These are phyloP conservation scores for Eristalis tenax DNA, from an alignment of 2,888 invertebrate species.

Conservation along the genomic window DNA sequence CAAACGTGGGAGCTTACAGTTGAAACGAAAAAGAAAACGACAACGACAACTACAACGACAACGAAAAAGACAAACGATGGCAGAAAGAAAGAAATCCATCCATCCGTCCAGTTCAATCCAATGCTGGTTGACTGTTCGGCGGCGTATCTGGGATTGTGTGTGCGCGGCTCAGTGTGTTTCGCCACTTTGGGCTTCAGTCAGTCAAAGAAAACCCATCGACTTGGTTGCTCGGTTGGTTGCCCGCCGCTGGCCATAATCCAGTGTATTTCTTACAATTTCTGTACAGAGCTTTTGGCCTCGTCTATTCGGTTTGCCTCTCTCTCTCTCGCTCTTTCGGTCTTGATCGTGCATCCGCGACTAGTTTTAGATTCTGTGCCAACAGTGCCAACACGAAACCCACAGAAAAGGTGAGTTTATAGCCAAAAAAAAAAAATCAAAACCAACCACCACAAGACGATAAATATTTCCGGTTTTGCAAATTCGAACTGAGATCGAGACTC, in stretches of 20 bases:
- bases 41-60: background rate
- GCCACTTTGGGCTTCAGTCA: slow-evolving; percentile 45
- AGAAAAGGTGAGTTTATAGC: slow-evolving; percentile 61
- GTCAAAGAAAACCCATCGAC: slow-evolving; percentile 65
- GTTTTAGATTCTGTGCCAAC: slow-evolving; percentile 12
- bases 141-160: background rate
- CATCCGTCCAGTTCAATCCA: slow-evolving; percentile 1
- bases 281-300: slow-evolving; percentile 34
- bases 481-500: slow-evolving; percentile 18
- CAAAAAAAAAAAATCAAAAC: slow-evolving; percentile 18
- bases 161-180: slow-evolving; percentile 28
- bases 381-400: slow-evolving; percentile 19
- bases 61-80: slow-evolving; percentile 21
- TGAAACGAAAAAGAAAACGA: background rate
- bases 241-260: slow-evolving; percentile 13
- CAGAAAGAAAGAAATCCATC: slow-evolving; percentile 65
- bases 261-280: slow-evolving; percentile 31
- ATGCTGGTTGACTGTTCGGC: slow-evolving; percentile 33
- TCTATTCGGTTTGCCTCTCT: background rate
- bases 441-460: background rate
- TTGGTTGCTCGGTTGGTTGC: slow-evolving; percentile 31
- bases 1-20: slow-evolving; percentile 37
- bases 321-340: background rate
- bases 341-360: background rate
- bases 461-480: slow-evolving; percentile 63